These are phyloP conservation scores for Camptogramma bilineatum DNA, from an alignment of 2,888 invertebrate species.

Conservation along the genomic window DNA sequence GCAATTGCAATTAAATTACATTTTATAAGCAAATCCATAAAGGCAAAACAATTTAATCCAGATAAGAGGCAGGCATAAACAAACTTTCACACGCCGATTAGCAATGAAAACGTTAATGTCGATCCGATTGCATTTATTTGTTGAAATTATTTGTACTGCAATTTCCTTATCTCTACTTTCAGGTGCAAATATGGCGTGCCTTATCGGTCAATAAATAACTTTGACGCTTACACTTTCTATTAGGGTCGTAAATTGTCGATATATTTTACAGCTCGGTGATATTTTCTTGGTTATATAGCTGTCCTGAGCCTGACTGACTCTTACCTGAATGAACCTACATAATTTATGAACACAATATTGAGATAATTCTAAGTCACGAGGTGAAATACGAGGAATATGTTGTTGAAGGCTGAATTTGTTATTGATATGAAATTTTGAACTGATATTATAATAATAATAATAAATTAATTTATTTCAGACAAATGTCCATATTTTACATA, in stretches of 20 bases:
- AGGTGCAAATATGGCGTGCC: slow-evolving; percentile 53
- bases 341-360: slow-evolving; percentile 26
- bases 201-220: slow-evolving; percentile 55
- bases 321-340: slow-evolving; percentile 20
- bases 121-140: slow-evolving; percentile 49
- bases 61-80: slow-evolving; percentile 43
- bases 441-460: too few species aligned
- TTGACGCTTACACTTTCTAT: slow-evolving; percentile 56
- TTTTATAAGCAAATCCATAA: slow-evolving; percentile 10
- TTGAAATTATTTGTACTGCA: slow-evolving; percentile 51
- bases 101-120: slow-evolving; percentile 49
- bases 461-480: too few species aligned
- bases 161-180: slow-evolving; percentile 50
- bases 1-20: slow-evolving; percentile 18
- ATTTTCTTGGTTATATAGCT: slow-evolving; percentile 38
- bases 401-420: not conserved
- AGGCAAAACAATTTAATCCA: slow-evolving; percentile 36
- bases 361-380: slow-evolving; percentile 19
- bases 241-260: slow-evolving; percentile 45
- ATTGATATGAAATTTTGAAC: too few species aligned
- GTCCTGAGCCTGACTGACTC: slow-evolving; percentile 26
- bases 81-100: slow-evolving; percentile 52
- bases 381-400: slow-evolving; percentile 16
- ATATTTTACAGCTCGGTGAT: slow-evolving; percentile 41
- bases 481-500: too few species aligned